Percentiles rank a stretch among this genome's conserved stretches.
Evolutionary conservation across 2,797 vertebrate genomes (phyloP).

Genomic region (Scleropages formosus): DNA sequence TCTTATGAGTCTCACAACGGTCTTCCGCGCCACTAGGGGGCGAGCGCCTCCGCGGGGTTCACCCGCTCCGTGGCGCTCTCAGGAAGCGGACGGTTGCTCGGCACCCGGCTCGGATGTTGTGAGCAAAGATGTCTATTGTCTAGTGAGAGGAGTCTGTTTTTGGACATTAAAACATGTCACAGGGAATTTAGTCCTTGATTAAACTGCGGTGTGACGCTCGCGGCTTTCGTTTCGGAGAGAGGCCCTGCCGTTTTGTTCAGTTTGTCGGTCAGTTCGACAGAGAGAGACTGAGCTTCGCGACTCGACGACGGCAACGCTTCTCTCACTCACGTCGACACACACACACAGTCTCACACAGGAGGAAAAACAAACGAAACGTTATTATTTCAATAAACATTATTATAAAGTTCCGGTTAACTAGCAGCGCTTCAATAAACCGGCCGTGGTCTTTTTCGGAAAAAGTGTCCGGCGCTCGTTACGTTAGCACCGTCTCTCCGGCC

Average conservation of each 20-base stretch:
- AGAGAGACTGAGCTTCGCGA: too few species aligned
- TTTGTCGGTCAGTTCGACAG: not conserved
- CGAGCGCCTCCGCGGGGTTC: not conserved
- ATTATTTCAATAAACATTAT: too few species aligned
- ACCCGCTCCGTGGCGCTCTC: not conserved
- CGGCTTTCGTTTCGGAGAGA: not conserved
- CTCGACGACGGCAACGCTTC: too few species aligned
- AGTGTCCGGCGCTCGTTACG: too few species aligned
- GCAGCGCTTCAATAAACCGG: too few species aligned
- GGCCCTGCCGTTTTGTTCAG: not conserved
- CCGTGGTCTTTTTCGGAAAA: too few species aligned
- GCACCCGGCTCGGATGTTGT: constrained; percentile 13
- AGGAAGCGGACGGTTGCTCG: constrained; percentile 3
- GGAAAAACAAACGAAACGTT: too few species aligned
- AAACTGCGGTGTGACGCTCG: not conserved
- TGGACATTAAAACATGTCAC: not conserved
- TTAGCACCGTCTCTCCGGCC: too few species aligned
- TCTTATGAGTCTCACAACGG: too few species aligned
- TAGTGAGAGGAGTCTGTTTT: constrained; percentile 19
- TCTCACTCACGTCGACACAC: too few species aligned
- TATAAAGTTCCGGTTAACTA: too few species aligned
- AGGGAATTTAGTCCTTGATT: not conserved
- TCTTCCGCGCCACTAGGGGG: constrained; percentile 30
- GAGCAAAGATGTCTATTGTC: constrained; percentile 35
- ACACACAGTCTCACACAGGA: too few species aligned